phyloP scores from a whole-genome alignment of 2,797 vertebrate species.

The Dipus sagitta region DNA sequence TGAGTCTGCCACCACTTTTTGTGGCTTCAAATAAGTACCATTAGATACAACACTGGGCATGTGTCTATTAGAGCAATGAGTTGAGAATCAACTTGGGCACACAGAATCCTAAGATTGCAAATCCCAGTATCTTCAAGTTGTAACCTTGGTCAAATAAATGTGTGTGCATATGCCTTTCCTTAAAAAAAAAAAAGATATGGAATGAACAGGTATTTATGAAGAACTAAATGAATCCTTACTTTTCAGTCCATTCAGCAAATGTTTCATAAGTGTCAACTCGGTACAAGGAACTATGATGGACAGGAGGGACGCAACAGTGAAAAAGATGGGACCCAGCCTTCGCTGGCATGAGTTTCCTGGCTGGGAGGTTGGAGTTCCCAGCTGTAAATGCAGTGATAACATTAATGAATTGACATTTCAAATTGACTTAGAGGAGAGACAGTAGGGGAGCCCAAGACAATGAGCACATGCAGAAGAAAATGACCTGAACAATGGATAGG shows the following conservation, averaged over 20 bases:
- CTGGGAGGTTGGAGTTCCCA: neutral
- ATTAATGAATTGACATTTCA: neutral
- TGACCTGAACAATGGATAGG: neutral
- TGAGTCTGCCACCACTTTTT: neutral
- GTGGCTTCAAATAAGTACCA: conserved; percentile 4
- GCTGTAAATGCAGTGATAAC: neutral
- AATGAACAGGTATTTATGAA: conserved; percentile 2
- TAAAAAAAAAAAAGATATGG: neutral
- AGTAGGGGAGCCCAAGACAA: neutral
- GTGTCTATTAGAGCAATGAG: neutral
- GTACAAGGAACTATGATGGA: neutral
- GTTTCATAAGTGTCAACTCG: neutral
- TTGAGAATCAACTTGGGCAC: neutral
- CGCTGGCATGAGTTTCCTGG: neutral
- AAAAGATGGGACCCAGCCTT: neutral
- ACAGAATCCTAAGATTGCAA: neutral
- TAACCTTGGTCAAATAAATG: neutral
- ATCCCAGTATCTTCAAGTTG: neutral
- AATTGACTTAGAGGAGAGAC: neutral
- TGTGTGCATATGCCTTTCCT: neutral
- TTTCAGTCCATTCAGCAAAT: conserved; percentile 18
- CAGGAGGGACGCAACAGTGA: neutral
- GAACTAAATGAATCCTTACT: neutral
- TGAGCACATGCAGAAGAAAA: neutral
- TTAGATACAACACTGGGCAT: neutral